Conservation (phyloP, 2,113 vertebrate genomes). For the Notothenia coriiceps region DNA sequence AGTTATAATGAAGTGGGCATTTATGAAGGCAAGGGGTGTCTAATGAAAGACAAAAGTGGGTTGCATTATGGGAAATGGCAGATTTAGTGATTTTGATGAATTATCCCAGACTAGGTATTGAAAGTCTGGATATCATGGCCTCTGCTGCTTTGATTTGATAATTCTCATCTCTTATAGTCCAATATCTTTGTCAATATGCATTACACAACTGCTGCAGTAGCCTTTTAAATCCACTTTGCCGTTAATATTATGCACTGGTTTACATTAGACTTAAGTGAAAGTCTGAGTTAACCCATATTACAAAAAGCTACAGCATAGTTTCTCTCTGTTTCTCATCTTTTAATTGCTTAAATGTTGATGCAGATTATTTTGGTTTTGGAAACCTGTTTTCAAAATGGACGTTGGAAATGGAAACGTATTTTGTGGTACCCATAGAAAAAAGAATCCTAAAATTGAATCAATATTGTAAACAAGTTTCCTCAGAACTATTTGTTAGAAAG, state of each 20-base stretch:
- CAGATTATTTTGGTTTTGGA: not conserved
- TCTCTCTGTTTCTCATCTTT: not conserved
- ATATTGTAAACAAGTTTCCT: constrained; percentile 19
- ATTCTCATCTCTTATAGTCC: not conserved
- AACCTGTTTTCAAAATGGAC: no score
- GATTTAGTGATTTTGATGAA: not conserved
- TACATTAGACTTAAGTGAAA: not conserved
- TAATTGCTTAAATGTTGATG: not conserved
- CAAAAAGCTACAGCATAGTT: not conserved
- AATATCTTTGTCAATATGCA: not conserved
- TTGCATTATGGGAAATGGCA: constrained; percentile 9
- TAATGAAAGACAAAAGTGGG: no score
- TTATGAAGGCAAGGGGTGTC: not conserved
- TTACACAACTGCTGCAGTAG: not conserved
- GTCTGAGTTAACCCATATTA: not conserved
- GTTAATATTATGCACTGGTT: not conserved
- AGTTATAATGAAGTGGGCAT: not conserved
- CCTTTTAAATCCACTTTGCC: not conserved
- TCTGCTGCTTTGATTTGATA: not conserved
- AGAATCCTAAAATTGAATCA: not conserved
- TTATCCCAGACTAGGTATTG: not conserved
- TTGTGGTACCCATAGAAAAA: not conserved
- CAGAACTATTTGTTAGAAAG: constrained; percentile 1
- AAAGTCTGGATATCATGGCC: not conserved
- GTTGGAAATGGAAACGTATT: not conserved